Conservation (phyloP, 2,113 vertebrate species). For the Alligator sinensis region DNA sequence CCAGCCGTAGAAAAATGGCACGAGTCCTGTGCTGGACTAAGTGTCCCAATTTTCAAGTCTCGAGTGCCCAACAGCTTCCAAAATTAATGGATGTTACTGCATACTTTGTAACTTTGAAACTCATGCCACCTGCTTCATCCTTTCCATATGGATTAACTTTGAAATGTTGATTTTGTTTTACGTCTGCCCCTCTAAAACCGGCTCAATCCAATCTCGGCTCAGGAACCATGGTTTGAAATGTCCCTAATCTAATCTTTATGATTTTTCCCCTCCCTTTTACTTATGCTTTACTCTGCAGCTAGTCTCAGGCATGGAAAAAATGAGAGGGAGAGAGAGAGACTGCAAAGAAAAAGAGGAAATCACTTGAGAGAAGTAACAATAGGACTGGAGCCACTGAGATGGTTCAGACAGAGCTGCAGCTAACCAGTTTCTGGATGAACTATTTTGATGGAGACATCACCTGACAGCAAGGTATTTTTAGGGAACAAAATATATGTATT, state of each 20-base stretch:
- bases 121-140: rapidly evolving
- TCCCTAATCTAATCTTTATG: neutral
- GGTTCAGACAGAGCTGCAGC: neutral
- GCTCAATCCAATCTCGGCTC: neutral
- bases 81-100: neutral
- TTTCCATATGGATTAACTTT: neutral
- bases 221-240: neutral
- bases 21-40: neutral
- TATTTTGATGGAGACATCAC: conserved; percentile 27
- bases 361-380: neutral
- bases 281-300: neutral
- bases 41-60: neutral
- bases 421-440: neutral
- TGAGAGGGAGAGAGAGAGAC: neutral
- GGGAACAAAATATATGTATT: conserved; percentile 32
- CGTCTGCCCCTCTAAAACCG: neutral
- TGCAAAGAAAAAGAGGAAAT: neutral
- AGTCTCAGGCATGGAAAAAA: neutral
- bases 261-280: neutral
- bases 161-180: neutral
- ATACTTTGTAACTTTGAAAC: neutral
- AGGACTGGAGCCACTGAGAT: neutral
- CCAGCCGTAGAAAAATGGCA: neutral
- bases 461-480: conserved; percentile 51
- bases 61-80: neutral